These are phyloP conservation scores for Chymomyza caudatula DNA, from an alignment of 2,888 invertebrate genomes.

Conservation along the genomic window DNA sequence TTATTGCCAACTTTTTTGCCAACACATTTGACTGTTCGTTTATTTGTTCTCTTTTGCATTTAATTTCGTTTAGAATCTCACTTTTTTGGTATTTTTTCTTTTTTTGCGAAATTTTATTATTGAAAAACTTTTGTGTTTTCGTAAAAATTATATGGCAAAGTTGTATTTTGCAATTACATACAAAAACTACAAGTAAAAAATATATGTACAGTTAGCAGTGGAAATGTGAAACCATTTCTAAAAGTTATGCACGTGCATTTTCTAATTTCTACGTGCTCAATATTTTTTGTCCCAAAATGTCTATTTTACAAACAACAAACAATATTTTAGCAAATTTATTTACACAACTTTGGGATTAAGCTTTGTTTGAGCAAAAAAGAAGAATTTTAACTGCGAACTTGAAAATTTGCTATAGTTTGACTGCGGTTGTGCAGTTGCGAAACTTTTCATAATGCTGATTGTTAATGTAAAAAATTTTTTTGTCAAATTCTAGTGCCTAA, in stretches of 20 bases:
- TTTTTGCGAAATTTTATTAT: slow-evolving; percentile 54
- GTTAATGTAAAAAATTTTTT: no score
- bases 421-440: no score
- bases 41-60: background rate
- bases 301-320: slow-evolving; percentile 13
- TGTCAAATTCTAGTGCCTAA: no score
- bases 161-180: slow-evolving; percentile 67
- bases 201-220: background rate
- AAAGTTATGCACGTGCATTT: slow-evolving; percentile 24
- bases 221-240: background rate
- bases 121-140: slow-evolving; percentile 65
- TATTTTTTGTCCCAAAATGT: slow-evolving; percentile 19
- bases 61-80: background rate
- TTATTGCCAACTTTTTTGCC: slow-evolving; percentile 59
- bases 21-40: background rate
- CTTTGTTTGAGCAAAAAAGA: no score
- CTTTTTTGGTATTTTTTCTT: background rate
- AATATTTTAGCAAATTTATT: no score
- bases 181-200: slow-evolving; percentile 4
- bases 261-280: slow-evolving; percentile 23
- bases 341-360: no score
- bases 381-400: no score
- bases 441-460: no score
- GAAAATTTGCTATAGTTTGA: no score
- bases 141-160: slow-evolving; percentile 60